Base-by-base conservation (phyloP, 2,888 invertebrate species). In the Melanophora roralis region DNA sequence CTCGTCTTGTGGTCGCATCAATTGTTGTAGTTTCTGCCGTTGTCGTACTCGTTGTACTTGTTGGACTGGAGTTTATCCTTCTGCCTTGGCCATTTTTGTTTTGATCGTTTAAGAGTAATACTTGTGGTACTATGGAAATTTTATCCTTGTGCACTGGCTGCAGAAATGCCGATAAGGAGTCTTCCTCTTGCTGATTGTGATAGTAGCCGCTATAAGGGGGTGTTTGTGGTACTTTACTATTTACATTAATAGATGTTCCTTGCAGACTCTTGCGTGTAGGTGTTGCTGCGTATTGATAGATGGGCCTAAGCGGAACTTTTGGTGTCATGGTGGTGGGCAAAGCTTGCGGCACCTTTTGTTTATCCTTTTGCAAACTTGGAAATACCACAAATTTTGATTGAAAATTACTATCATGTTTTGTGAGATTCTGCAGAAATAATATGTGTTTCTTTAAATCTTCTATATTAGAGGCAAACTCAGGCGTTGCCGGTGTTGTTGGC, bases 371-470 rank as follows among this genome's bases (percentile, higher is more conserved):
- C 21, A 90, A 81, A 76, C 88, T 90, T 7, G 90, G 90, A 60
- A 90, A 90, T 1, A 90, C 89, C 12, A 90, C 90, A 81, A 90
- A 90, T 82, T 90, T 90, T 3, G 89, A 89, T 77, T 90, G 89
- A 64, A 90, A 90, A 71, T 86, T 88, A 65, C 86, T 88, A 78
- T 90, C 89, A 38, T 88, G 89, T 80, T 90, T 89, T 7, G 89
- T 90, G 75, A 89, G 86, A 79, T 90, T 90, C 74, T 90, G 90
- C 62, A 90, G 80, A 81, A 89, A 90, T 14, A 90, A 84, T 55
- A 90, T 89, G 45, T 90, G 90, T 73, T 89, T 89, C 69, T 89
- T 90, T 1, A 90, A 82, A 81, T 90, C 90, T 77, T 90, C 90
- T 16, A 90, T 90, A 65, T 90, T 89, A 1, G 89, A 88, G 36